Evolutionary conservation across 2,797 vertebrate genomes (phyloP), one percentile per base, ranked within the genome.

Genomic region (Bradypodion pumilum): DNA sequence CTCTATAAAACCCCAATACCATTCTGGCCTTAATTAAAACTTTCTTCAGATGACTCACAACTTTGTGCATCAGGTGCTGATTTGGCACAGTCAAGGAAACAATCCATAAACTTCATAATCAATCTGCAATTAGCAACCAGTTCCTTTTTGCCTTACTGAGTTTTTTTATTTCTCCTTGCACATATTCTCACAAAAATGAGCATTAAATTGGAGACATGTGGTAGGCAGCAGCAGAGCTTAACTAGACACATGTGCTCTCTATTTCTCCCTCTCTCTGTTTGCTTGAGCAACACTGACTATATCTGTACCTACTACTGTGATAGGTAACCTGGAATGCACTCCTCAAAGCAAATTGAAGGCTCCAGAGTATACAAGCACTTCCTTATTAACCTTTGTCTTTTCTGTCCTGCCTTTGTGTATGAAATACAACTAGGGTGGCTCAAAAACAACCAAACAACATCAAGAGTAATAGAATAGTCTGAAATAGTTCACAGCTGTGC

Each of bases 21-120:
- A 83, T 60, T 85, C 89, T 91, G 92, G 83, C 89, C 90, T 93
- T 92, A 93, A 94, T 94, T 93, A 92, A 69, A 92, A 87, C 78
- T 91, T 94, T 89, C 88, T 93, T 93, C 88, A 89, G 91, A 63
- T 80, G 0, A 0, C 79, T 91, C 76, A 81, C 37, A 85, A 85
- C 79, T 89, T 87, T 90, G 69, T 94, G 90, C 76, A 90, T 94
- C 88, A 92, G 92, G 90, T 92, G 87, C 82, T 90, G 90, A 94
- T 93, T 93, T 88, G 88, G 88, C 86, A 89, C 85, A 85, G 84
- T 91, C 85, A 88, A 93, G 92, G 90, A 94, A 95, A 93, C 90
- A 94, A 93, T 85, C 92, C 92, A 91, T 91, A 94, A 93, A 93
- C 86, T 92, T 93, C 90, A 92, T 86, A 91, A 94, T 92, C 91